Percentiles rank a stretch among this genome's conserved stretches.
These are phyloP conservation scores for Bungarus multicinctus DNA, from an alignment of 2,113 vertebrate species.

Conservation along the genomic window DNA sequence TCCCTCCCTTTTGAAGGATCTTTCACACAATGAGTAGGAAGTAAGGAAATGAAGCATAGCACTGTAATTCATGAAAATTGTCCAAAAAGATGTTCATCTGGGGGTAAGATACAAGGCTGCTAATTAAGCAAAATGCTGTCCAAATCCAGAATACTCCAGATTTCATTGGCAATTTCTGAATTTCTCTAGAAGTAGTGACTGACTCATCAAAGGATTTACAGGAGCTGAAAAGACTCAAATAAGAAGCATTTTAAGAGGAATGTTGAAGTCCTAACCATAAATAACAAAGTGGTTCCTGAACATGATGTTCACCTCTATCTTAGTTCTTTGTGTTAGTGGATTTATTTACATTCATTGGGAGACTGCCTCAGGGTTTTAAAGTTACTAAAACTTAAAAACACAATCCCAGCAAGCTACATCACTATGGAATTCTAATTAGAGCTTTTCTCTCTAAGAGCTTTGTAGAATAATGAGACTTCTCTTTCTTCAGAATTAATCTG, in stretches of 20 bases:
- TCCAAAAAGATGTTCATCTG: background rate
- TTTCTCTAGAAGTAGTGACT: background rate
- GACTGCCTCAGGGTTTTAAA: background rate
- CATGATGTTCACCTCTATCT: background rate
- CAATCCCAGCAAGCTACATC: background rate
- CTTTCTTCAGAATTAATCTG: background rate
- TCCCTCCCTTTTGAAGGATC: conserved; percentile 14
- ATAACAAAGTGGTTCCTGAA: background rate
- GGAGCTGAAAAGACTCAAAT: background rate
- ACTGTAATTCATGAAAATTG: background rate
- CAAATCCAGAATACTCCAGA: background rate
- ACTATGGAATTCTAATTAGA: background rate
- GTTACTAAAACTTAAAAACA: background rate
- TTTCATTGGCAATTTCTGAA: background rate
- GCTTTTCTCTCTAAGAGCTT: background rate
- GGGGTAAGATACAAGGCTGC: background rate
- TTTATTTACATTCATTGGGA: background rate
- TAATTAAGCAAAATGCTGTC: background rate
- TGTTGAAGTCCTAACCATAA: background rate
- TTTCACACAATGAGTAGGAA: conserved; percentile 37
- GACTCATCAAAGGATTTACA: background rate
- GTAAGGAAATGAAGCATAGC: conserved; percentile 25
- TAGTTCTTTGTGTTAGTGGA: background rate
- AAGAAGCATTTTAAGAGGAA: background rate
- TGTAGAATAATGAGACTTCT: background rate